Evolutionary conservation across 1,140 invertebrate species (phyloP).

Genomic region (Bombyx mori): ASM3026992v2 NC_085110.1:17553501-17554000

Average conservation of each 20-base stretch:
- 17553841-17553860: neutral
- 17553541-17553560: no score
- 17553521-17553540: no score
- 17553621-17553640: constrained; percentile 89
- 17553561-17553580: no score
- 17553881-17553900: no score
- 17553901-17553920: no score
- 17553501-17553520: no score
- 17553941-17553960: no score
- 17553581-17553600: no score
- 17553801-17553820: constrained; percentile 81
- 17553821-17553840: constrained; percentile 73
- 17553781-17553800: constrained; percentile 94
- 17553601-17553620: constrained; percentile 68
- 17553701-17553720: constrained; percentile 76
- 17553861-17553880: neutral
- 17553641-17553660: constrained; percentile 86
- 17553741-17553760: constrained; percentile 95
- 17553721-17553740: constrained; percentile 82
- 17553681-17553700: constrained; percentile 82
- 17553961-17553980: no score
- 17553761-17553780: constrained; percentile 91
- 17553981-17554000: no score
- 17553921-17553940: no score
- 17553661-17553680: constrained; percentile 75